These are phyloP conservation scores for rat (Rattus norvegicus) DNA, from an alignment of 2,113 vertebrate species.

Conservation along the genomic window DNA sequence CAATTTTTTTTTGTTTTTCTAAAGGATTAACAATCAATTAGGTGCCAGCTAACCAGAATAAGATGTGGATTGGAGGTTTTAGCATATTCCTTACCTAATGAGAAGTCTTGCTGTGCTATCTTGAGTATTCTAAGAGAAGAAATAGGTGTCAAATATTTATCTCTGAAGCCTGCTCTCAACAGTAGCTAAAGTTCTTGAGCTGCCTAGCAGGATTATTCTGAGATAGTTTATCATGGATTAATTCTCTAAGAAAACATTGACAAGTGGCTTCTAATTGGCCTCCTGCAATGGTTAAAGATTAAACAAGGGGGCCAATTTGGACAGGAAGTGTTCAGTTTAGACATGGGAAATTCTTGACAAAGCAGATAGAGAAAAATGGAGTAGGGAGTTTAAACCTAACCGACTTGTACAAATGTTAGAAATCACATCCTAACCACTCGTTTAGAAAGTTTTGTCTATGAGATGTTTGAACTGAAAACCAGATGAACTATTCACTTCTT, in stretches of 20 bases:
- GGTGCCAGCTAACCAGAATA: slow-evolving; percentile 74
- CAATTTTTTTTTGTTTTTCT: slow-evolving; percentile 74
- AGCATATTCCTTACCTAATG: slow-evolving; percentile 76
- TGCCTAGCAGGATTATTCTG: slow-evolving; percentile 78
- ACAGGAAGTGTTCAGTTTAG: slow-evolving; percentile 56
- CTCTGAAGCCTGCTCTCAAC: slow-evolving; percentile 71
- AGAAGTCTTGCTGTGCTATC: slow-evolving; percentile 83
- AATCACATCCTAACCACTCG: background rate
- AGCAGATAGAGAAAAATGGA: slow-evolving; percentile 56
- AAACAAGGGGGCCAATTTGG: slow-evolving; percentile 62
- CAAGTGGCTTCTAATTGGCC: slow-evolving; percentile 83
- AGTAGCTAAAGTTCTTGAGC: slow-evolving; percentile 65
- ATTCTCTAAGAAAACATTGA: slow-evolving; percentile 85
- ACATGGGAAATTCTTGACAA: slow-evolving; percentile 64
- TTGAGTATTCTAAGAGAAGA: slow-evolving; percentile 76
- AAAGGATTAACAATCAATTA: slow-evolving; percentile 79
- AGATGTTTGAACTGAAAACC: background rate
- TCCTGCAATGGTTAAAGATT: slow-evolving; percentile 76
- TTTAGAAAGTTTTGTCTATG: background rate
- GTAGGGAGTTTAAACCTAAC: background rate
- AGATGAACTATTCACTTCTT: background rate
- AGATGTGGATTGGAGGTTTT: slow-evolving; percentile 79
- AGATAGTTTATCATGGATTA: slow-evolving; percentile 78
- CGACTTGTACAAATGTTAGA: slow-evolving; percentile 60
- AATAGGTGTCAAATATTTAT: slow-evolving; percentile 86